Evolutionary conservation across 2,797 vertebrate species (phyloP).

Genomic region (Champsocephalus gunnari): DNA sequence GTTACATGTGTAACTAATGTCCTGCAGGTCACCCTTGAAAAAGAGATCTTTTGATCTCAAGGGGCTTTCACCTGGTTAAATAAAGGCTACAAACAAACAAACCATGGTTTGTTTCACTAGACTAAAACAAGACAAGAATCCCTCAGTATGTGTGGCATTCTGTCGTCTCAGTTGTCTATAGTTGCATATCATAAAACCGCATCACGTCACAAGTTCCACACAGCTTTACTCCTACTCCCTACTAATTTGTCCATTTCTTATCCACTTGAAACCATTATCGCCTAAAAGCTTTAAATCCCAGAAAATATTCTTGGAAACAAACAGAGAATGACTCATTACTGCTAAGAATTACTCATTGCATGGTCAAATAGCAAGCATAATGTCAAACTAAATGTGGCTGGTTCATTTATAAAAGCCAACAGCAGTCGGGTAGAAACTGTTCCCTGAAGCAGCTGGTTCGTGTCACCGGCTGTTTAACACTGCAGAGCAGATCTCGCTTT

Average conservation of each 20-base stretch:
- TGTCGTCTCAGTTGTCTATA: neutral
- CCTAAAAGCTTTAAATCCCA: neutral
- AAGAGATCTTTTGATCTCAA: too few species aligned
- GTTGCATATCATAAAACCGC: neutral
- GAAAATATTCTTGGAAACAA: constrained; percentile 14
- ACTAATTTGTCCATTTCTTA: neutral
- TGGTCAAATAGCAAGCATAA: constrained; percentile 22
- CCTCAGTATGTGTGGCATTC: neutral
- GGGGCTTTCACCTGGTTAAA: too few species aligned
- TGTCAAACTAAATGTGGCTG: constrained; percentile 32
- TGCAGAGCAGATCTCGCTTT: constrained; percentile 18
- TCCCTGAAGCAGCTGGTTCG: constrained; percentile 54
- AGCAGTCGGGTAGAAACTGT: neutral
- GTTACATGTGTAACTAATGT: too few species aligned
- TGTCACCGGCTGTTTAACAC: constrained; percentile 44
- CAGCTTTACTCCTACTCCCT: neutral
- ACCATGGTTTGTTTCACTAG: neutral
- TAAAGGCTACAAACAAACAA: too few species aligned
- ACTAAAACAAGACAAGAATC: neutral
- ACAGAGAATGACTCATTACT: constrained; percentile 3
- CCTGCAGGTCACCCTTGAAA: too few species aligned
- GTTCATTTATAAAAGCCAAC: constrained; percentile 41
- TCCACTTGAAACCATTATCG: constrained; percentile 4
- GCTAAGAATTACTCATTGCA: neutral
- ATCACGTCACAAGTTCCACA: neutral